Percentiles rank a stretch among this genome's conserved stretches.
phyloP scores from a whole-genome alignment of 2,797 vertebrate species.

The Meda fulgida region DNA sequence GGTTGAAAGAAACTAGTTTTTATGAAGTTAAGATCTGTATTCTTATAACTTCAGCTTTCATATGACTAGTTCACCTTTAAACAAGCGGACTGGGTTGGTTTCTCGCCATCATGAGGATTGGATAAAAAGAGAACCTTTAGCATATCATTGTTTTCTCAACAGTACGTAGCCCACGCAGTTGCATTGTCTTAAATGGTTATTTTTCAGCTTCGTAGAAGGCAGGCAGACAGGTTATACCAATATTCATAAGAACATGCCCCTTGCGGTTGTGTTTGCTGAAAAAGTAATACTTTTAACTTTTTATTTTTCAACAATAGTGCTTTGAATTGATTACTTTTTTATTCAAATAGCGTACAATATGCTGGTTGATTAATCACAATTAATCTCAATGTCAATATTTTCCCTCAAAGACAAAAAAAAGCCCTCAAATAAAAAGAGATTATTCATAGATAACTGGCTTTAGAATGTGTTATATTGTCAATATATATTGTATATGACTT shows the following conservation, averaged over 20 bases:
- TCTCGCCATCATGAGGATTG: neutral
- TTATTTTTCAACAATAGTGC: no score
- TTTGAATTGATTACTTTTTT: no score
- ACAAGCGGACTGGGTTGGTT: neutral
- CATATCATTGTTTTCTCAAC: neutral
- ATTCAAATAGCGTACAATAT: no score
- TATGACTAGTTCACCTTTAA: neutral
- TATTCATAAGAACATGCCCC: neutral
- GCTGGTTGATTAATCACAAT: no score
- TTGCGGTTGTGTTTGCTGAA: neutral
- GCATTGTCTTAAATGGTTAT: constrained; percentile 22
- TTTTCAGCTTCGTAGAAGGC: constrained; percentile 23
- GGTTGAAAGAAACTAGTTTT: neutral
- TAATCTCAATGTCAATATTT: no score
- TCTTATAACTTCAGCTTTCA: neutral
- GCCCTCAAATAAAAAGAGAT: no score
- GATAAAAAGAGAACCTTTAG: constrained; percentile 13
- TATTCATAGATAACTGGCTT: no score
- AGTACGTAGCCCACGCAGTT: neutral
- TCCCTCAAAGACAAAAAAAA: no score
- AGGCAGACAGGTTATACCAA: constrained; percentile 6
- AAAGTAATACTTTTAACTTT: neutral
- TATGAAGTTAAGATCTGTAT: neutral
- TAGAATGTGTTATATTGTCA: no score
- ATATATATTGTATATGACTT: no score